Percentiles rank a stretch among this genome's conserved stretches.
phyloP scores from a whole-genome alignment of 2,113 vertebrate species.

The Nesoenas mayeri region DNA sequence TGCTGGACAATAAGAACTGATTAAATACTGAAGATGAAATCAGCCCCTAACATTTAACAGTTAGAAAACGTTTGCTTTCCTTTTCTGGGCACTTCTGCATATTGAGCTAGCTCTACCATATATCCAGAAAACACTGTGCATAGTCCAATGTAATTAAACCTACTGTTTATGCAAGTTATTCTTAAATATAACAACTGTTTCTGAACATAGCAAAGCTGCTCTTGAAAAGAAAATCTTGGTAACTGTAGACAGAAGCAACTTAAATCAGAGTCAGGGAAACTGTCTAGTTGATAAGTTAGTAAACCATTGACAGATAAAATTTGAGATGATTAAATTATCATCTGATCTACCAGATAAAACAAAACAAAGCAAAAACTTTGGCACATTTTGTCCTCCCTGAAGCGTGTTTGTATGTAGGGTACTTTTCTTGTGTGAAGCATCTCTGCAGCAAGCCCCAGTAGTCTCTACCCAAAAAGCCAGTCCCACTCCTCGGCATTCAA shows the following conservation, averaged over 20 bases:
- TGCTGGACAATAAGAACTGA: not conserved
- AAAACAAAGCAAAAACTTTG: not conserved
- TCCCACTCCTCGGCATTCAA: not conserved
- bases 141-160: conserved; percentile 15
- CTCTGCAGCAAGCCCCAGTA: not conserved
- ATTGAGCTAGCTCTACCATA: not conserved
- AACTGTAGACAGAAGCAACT: not conserved
- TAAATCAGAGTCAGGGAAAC: not conserved
- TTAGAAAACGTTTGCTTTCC: not conserved
- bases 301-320: not conserved
- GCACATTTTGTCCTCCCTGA: not conserved
- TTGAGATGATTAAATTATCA: not conserved
- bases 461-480: not conserved
- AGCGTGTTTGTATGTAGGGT: not conserved
- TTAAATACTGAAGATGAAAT: not conserved
- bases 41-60: not conserved
- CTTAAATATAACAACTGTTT: not conserved
- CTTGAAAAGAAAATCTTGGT: not conserved
- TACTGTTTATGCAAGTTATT: not conserved
- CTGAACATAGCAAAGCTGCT: conserved; percentile 17
- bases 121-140: not conserved
- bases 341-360: not conserved
- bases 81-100: not conserved
- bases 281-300: not conserved
- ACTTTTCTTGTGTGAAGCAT: not conserved